Base-by-base conservation (phyloP, 35 echinoderm and acorn worm genomes). In the Chiridota heheva region DNA sequence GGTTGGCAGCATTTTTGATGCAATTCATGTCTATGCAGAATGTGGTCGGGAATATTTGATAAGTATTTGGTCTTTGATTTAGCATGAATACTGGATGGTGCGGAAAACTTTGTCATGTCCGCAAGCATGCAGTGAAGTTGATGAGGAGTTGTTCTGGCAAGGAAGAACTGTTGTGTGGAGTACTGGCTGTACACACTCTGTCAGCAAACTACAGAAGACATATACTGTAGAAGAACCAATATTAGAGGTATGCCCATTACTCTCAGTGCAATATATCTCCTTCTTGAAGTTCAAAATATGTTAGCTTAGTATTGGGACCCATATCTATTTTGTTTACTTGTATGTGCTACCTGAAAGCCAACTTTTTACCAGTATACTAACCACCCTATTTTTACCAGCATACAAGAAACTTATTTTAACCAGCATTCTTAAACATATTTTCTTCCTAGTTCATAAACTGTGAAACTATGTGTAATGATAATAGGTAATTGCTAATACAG, bases 81-180 rank as follows among this genome's bases (percentile, higher is more conserved):
- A 27, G 10, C 51, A 78, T 49, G 75, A 78, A 57, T 58, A 61
- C 20, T 78, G 75, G 75, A 22, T 36, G 3, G 58, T 78, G 4
- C 40, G 58, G 29, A 58, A 78, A 42, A 61, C 53, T 12, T 16
- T 47, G n/a, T n/a, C 17, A 39, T 26, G 17, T 26, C 33, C 18
- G 33, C 18, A 6, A 42, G n/a, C 18, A 13, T 41, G 40, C 25
- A 60, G 51, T 1, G 29, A 62, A 22, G 51, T 60, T 76, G 83
- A 92, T 39, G 89, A 92, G 32, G 89, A 92, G 60, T 44, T 92
- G 49, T 92, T 86, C 74, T 80, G 72, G 43, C 70, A 72, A 32
- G 83, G 79, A 10, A 65, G 55, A 20, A 86, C 84, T 4, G 89
- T 92, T 18, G 83, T 92, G 4, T 92, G 89, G 89, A 92, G 76